These are phyloP conservation scores for Drosophila pandora DNA, from an alignment of 1,140 invertebrate genomes.

Conservation along the genomic window DNA sequence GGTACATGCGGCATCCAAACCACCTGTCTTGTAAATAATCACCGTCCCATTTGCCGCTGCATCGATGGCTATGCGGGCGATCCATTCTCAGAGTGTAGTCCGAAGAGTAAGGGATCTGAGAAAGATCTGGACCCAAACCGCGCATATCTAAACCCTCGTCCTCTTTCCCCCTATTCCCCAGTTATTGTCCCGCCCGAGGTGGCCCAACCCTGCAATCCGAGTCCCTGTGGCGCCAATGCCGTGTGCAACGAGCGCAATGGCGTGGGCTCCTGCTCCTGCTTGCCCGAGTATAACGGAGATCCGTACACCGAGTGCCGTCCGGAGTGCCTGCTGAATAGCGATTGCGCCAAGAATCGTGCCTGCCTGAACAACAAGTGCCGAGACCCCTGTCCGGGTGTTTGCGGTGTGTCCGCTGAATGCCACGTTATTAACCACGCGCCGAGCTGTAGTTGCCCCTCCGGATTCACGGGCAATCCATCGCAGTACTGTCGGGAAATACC, in stretches of 20 bases:
- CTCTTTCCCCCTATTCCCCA: conserved; percentile 26
- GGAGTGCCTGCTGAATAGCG: conserved; percentile 89
- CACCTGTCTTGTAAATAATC: conserved; percentile 89
- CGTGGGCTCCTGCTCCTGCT: conserved; percentile 89
- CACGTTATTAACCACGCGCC: conserved; percentile 90
- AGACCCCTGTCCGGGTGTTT: conserved; percentile 90
- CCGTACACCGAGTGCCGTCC: conserved; percentile 90
- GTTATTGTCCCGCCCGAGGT: conserved; percentile 84
- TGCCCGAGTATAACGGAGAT: conserved; percentile 89
- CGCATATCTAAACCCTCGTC: conserved; percentile 14
- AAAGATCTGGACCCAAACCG: not conserved
- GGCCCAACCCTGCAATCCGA: conserved; percentile 88
- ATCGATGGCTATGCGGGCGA: conserved; percentile 89
- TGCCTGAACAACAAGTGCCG: conserved; percentile 89
- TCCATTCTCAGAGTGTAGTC: conserved; percentile 89
- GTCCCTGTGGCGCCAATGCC: conserved; percentile 92
- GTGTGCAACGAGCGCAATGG: conserved; percentile 91
- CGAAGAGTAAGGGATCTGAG: conserved; percentile 73
- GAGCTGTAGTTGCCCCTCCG: conserved; percentile 88
- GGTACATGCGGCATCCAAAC: conserved; percentile 89
- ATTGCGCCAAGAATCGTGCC: conserved; percentile 88
- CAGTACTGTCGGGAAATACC: conserved; percentile 85
- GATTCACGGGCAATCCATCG: conserved; percentile 90
- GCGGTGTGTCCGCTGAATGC: conserved; percentile 90
- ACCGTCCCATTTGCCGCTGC: conserved; percentile 91